Base-by-base conservation (phyloP, 2,888 invertebrate species). In the Cephalotes varians region DNA sequence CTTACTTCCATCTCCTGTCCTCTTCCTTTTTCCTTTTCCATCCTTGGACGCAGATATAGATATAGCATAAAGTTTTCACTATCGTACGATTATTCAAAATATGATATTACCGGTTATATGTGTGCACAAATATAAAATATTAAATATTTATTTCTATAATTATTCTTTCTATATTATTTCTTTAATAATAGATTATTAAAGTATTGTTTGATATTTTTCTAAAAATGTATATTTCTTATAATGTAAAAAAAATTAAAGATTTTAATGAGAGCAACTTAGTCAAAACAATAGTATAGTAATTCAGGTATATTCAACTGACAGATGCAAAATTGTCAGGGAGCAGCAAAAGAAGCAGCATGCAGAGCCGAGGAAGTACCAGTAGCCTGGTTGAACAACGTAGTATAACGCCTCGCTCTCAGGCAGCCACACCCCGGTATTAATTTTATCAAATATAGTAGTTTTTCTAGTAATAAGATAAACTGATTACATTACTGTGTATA, bases 351-450 rank as follows among this genome's bases (percentile, higher is more conserved):
- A 98, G 98, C 95, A 98, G 98, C 94, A 97, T 98, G 95, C 98
- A 98, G 95, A 98, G 98, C 94, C 96, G 98, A 86, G 98, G 98
- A 92, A 98, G 98, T 95, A 98, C 98, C 64, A 98, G 98, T 88
- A 98, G 98, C 95, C 95, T 98, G 92, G 95, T 97, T 91, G 97
- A 97, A 93, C 96, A 96, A 93, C 96, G 97, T 93, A 97, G 98
- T 94, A 97, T 98, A 94, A 98, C 98, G 88, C 98, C 97, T 90
- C 96, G 98, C 96, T 98, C 98, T 95, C 98, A 98, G 95, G 98
- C 98, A 93, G 98, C 98, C 93, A 98, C 98, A 93, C 98, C 98
- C 94, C 96, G 98, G 97, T 97, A 94, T 76, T 58, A 62, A 47
- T 34, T 2, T 18, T 64, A 69, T 81, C 54, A 10, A 71, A 25